Percentiles rank a stretch among this genome's conserved stretches.
These are phyloP conservation scores for Callosobruchus maculatus DNA, from an alignment of 2,888 invertebrate genomes.

Conservation along the genomic window DNA sequence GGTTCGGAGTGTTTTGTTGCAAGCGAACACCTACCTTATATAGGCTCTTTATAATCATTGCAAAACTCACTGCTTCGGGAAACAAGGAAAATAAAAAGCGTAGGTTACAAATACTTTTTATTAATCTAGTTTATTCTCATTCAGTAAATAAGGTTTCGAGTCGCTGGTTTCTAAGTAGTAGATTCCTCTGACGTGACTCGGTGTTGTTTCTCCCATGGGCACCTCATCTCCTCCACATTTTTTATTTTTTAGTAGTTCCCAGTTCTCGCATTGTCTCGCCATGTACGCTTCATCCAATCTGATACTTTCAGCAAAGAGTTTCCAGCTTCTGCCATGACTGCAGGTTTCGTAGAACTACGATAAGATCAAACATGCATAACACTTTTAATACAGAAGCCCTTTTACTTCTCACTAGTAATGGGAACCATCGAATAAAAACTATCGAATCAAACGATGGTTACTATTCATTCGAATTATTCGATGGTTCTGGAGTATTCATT, in stretches of 20 bases:
- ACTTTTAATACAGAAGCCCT: too few species aligned
- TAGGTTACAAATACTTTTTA: not conserved
- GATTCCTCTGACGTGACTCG: conserved; percentile 28
- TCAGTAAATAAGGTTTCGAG: conserved; percentile 4
- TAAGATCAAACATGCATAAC: too few species aligned
- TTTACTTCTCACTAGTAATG: too few species aligned
- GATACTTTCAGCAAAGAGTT: conserved; percentile 65
- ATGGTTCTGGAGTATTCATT: too few species aligned
- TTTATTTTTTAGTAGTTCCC: conserved; percentile 49
- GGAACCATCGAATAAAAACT: too few species aligned
- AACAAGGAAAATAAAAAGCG: not conserved
- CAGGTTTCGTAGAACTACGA: conserved; percentile 56
- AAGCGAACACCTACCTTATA: too few species aligned
- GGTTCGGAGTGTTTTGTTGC: too few species aligned
- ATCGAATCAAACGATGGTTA: too few species aligned
- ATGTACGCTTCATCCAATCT: conserved; percentile 53
- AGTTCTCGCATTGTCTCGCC: conserved; percentile 56
- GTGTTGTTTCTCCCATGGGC: conserved; percentile 32
- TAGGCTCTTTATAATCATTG: too few species aligned
- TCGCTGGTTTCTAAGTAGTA: conserved; percentile 28
- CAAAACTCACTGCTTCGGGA: too few species aligned
- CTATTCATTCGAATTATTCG: too few species aligned
- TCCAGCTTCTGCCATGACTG: conserved; percentile 64
- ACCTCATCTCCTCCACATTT: conserved; percentile 22
- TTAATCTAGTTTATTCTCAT: not conserved